Percentiles rank a stretch among this genome's conserved stretches.
Evolutionary conservation across 2,888 invertebrate genomes (phyloP).

Genomic region (Lumbricus terrestris): DNA sequence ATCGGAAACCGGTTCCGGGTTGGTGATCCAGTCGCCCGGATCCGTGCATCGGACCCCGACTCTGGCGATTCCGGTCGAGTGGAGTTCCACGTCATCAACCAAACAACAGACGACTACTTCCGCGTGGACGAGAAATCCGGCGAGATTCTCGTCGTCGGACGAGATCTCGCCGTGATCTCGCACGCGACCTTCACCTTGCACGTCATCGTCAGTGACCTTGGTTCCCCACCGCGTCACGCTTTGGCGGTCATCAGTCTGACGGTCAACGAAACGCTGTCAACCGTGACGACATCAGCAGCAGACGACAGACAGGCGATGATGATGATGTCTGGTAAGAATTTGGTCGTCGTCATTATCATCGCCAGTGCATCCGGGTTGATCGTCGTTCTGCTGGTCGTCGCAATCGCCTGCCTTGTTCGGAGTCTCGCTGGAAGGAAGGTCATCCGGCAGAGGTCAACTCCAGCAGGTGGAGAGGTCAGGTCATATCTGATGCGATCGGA

Average conservation of each 20-base stretch:
- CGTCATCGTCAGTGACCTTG: not conserved
- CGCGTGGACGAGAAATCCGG: not conserved
- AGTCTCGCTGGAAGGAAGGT: not conserved
- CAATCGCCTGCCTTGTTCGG: not conserved
- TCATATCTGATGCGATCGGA: not conserved
- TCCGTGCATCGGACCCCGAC: not conserved
- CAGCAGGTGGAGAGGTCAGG: not conserved
- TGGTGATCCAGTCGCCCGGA: not conserved
- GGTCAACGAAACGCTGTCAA: not conserved
- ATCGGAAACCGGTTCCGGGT: not conserved
- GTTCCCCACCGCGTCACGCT: not conserved
- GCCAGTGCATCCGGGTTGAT: not conserved
- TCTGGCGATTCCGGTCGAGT: not conserved
- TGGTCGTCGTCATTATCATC: not conserved
- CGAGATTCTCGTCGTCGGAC: constrained; percentile 3
- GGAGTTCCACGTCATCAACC: not conserved
- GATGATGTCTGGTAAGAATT: not conserved
- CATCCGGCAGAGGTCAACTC: not conserved
- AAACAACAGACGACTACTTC: not conserved
- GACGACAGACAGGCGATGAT: not conserved
- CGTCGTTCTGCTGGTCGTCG: not conserved
- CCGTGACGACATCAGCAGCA: no score
- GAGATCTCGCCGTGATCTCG: not conserved
- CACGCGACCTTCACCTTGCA: not conserved
- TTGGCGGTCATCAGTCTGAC: not conserved